Percentiles rank a stretch among this genome's conserved stretches.
Evolutionary conservation across 1,140 invertebrate species (phyloP).

Genomic region (Chironomus tepperi): DNA sequence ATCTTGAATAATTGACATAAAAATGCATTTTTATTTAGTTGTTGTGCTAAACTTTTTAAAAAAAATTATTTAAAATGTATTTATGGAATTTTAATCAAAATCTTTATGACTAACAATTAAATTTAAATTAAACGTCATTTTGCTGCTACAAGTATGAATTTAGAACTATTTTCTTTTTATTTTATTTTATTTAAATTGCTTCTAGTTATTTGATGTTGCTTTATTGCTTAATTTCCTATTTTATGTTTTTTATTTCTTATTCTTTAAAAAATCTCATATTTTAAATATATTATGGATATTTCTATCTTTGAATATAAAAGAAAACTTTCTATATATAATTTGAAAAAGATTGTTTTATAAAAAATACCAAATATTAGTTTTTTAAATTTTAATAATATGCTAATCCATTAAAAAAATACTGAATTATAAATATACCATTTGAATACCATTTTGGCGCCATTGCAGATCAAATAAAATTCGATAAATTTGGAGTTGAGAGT

Average conservation of each 20-base stretch:
- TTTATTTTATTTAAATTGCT: background rate
- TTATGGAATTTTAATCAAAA: too few species aligned
- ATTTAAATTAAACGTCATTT: background rate
- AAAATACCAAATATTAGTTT: too few species aligned
- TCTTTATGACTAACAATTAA: background rate
- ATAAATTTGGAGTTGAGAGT: background rate
- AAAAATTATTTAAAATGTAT: too few species aligned
- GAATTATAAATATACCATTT: constrained; percentile 2
- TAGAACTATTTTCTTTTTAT: background rate
- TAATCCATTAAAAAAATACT: too few species aligned
- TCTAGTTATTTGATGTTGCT: background rate
- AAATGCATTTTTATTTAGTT: constrained; percentile 5
- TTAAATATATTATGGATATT: background rate
- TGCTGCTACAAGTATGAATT: background rate
- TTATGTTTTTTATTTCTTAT: too few species aligned
- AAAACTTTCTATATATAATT: too few species aligned
- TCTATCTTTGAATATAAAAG: background rate
- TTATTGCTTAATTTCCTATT: background rate
- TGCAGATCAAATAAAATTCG: background rate
- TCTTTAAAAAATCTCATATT: background rate
- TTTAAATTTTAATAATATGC: too few species aligned
- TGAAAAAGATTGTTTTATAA: too few species aligned
- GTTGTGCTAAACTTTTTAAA: background rate
- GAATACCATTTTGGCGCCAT: constrained; percentile 16
- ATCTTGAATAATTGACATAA: constrained; percentile 34